Evolutionary conservation across 1,140 invertebrate species (phyloP), one percentile per base, ranked within the genome.

Genomic region (Caenorhabditis briggsae): DNA sequence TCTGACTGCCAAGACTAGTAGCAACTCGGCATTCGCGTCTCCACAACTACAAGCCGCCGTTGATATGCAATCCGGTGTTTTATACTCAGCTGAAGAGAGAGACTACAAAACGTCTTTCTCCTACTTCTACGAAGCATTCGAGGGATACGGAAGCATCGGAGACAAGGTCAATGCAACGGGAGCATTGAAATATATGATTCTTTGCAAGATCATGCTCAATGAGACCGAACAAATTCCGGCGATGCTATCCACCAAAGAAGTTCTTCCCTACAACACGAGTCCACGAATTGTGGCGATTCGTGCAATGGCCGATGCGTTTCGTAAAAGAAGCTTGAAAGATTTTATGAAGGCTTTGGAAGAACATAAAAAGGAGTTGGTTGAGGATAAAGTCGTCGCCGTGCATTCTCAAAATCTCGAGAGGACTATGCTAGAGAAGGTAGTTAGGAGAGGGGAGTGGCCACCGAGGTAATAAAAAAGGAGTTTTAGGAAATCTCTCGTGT

Each of bases 21-120:
- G 74, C 43, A 86, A 86, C 48, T 70, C 64, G 23, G 74, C 55
- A 5, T 82, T n/a, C 43, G 85, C 70, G 9, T 86, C 74, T 14
- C 33, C 85, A 12, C 46, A 56, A 43, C 43, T 82, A n/a, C 48
- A 86, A 56, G 85, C 85, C 2, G 18, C 74, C 16, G 43, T 86
- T 6, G 98, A 99, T 94, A 93, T 98, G 70, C 97, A 99, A 93
- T 99, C 98, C 50, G 98, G 95, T 83, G 98, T 99, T 89, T 93
- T 99, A 20, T 98, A 99, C 94, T 97, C 98, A 58, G 97, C 97
- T 50, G 98, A 99, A 93, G 98, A 99, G 93, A 95, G 96, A 91
- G 98, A 99, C 92, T 99, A 99, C 93, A 99, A 99, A 94, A 99
- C 98, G 89, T 98, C 98, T 58, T 99, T 97, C 93, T 99, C 98